These are phyloP conservation scores for Sebastes oblongus DNA, from an alignment of 2,797 vertebrate genomes.

Conservation along the genomic window DNA sequence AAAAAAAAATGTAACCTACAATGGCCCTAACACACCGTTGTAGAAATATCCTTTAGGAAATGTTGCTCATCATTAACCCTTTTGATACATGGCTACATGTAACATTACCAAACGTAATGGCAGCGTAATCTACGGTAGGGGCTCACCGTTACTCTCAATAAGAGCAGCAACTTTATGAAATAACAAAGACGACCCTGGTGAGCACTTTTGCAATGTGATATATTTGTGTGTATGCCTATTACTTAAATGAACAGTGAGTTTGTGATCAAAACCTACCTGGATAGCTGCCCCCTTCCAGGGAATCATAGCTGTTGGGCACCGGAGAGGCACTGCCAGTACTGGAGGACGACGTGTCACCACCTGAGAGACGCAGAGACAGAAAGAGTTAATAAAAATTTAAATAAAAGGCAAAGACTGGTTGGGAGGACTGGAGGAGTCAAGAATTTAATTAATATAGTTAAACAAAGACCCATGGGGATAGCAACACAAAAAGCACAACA, in stretches of 20 bases:
- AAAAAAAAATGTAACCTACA: too few relatives aligned
- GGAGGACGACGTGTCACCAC: conserved; percentile 92
- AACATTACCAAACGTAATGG: neutral
- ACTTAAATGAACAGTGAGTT: neutral
- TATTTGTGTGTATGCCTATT: neutral
- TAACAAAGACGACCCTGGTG: neutral
- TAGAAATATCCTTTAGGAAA: neutral
- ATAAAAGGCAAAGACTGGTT: neutral
- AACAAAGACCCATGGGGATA: neutral
- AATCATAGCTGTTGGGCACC: conserved; percentile 91
- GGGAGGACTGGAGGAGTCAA: neutral
- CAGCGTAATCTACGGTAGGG: neutral
- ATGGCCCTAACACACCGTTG: neutral
- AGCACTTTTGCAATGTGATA: neutral
- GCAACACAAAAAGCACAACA: neutral
- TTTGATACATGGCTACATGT: neutral
- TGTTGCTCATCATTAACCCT: neutral
- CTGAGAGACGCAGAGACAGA: conserved; percentile 66
- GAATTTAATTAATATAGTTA: neutral
- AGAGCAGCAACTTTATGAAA: neutral
- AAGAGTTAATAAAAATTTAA: neutral
- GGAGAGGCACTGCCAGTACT: conserved; percentile 94
- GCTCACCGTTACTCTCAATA: neutral
- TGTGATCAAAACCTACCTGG: conserved; percentile 77
- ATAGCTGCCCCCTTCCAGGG: conserved; percentile 92